These are phyloP conservation scores for Pantelozetes paolii DNA, from an alignment of 2,888 invertebrate species.

Conservation along the genomic window DNA sequence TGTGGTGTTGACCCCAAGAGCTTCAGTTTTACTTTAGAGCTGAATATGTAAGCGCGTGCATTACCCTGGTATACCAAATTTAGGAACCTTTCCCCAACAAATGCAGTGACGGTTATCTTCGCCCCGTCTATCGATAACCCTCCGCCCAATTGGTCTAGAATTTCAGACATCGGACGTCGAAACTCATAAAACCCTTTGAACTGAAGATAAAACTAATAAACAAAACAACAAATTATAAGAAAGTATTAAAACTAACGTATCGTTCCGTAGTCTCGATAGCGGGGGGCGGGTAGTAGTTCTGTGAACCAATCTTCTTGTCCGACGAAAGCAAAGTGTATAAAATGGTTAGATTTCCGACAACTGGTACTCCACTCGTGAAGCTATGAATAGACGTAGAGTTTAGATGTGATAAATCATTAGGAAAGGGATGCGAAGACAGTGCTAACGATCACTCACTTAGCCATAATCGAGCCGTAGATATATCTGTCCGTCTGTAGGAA, in stretches of 20 bases:
- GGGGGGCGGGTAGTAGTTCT: constrained; percentile 32
- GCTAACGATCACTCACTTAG: constrained; percentile 60
- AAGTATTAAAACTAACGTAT: constrained; percentile 28
- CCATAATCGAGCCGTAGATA: constrained; percentile 80
- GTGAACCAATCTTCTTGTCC: constrained; percentile 6
- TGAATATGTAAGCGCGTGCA: constrained; percentile 79
- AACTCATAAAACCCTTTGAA: constrained; percentile 86
- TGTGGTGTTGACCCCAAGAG: constrained; percentile 87
- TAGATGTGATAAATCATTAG: constrained; percentile 20
- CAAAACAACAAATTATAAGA: background rate
- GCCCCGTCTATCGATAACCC: constrained; percentile 62
- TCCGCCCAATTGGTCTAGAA: constrained; percentile 57
- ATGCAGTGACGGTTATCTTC: constrained; percentile 76
- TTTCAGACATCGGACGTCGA: constrained; percentile 75
- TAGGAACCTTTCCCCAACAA: constrained; percentile 79
- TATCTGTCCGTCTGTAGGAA: constrained; percentile 80
- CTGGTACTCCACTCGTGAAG: constrained; percentile 88
- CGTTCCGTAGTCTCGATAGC: constrained; percentile 41
- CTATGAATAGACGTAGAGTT: constrained; percentile 47
- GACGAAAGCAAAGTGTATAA: constrained; percentile 60
- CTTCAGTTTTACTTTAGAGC: constrained; percentile 73
- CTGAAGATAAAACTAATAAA: constrained; percentile 53
- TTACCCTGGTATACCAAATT: constrained; percentile 80
- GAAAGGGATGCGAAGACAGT: background rate
- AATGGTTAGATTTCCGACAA: constrained; percentile 79